Base-by-base conservation (phyloP, 2,888 invertebrate genomes). In the Tachina fera region DNA sequence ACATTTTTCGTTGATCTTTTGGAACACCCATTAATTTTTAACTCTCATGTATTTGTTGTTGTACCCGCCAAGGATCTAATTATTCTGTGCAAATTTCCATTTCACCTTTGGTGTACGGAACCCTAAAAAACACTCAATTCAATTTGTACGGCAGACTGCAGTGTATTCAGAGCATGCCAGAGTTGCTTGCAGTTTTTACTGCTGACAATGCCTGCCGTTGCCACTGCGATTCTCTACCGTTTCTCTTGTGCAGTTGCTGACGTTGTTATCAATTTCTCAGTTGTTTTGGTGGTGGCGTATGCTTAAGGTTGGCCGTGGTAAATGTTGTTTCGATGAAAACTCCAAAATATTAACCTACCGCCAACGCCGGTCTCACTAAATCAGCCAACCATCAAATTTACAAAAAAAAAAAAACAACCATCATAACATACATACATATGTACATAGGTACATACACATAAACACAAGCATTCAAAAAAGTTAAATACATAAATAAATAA, bases 351-450 rank as follows among this genome's bases (percentile, higher is more conserved):
- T 70, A 65, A 31, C 41, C 41, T 60, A 83, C 83, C 86, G 86
- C 86, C 86, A 83, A 86, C 86, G 83, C 86, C 86, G 86, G 86
- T 86, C 86, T 86, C 79, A 79, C 86, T 74, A 58, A 83, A 83
- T 79, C 84, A 84, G 53, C 84, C 84, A 84, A 84, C 70, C 82
- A 83, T 65, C 76, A 72, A 78, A 81, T 70, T 22, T 51, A 71
- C 43, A 53, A 81, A 31, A 43, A 61, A 71, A 39, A 53, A 81
- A 31, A 43, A 61, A 47, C 49, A 81, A 63, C 56, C 67, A 65
- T 16, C 16, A 51, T 13, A 45, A 60, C 39, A 41, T 14, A 56
- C 14, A 53, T 22, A 9, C 11, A 19, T 19, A 45, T n/a, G 45
- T 41, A 49, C 14, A 19, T 5, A 16, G 16, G 16, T 60, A 22